phyloP scores from a whole-genome alignment of 2,113 vertebrate species.

The Phainopepla nitens region DNA sequence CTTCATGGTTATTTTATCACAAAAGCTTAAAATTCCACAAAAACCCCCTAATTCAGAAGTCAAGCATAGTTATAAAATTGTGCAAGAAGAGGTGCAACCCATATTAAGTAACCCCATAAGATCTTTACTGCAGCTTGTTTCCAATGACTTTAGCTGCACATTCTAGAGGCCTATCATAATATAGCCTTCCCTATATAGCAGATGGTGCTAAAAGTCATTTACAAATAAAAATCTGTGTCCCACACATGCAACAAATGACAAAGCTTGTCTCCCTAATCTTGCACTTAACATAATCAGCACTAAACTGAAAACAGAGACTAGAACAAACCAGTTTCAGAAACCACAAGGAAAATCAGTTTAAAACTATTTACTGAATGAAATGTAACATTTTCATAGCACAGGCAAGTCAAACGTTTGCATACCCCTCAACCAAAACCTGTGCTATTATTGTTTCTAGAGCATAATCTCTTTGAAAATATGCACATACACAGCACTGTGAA shows the following conservation, averaged over 20 bases:
- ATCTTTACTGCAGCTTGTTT: neutral
- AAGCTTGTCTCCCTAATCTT: neutral
- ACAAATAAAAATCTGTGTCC: neutral
- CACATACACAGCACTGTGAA: neutral
- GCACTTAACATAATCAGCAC: neutral
- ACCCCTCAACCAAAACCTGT: neutral
- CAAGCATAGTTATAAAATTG: neutral
- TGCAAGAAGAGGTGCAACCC: neutral
- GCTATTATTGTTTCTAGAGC: neutral
- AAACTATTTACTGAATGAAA: neutral
- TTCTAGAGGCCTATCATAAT: neutral
- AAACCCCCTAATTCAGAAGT: neutral
- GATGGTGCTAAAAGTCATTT: neutral
- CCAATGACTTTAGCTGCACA: neutral
- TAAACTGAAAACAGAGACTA: neutral
- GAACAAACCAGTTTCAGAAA: conserved; percentile 25
- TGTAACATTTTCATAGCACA: neutral
- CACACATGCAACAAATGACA: neutral
- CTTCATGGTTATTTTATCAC: neutral
- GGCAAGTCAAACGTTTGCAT: neutral
- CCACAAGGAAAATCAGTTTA: conserved; percentile 36
- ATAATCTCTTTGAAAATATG: neutral
- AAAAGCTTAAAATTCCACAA: neutral
- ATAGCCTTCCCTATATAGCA: neutral
- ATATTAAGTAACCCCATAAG: neutral